Evolutionary conservation across 2,113 vertebrate species (phyloP).

Genomic region (Lipotes vexillifer): DNA sequence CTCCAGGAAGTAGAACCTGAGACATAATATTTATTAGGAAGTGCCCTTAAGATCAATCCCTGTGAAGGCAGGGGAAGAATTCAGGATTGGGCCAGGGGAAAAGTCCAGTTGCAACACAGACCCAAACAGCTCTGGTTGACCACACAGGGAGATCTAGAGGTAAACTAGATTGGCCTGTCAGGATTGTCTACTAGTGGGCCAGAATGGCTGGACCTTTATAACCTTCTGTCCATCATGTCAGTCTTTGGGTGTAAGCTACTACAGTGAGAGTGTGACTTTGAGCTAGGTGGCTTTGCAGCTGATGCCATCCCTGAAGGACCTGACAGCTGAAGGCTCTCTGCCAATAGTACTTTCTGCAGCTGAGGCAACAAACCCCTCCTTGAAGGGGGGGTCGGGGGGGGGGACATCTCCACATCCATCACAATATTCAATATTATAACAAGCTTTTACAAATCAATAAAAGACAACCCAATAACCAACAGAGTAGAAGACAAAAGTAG

Average conservation of each 20-base stretch:
- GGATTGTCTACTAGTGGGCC: neutral
- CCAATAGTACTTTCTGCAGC: too few relatives aligned
- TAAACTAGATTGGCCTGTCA: neutral
- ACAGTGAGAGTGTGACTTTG: neutral
- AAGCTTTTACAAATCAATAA: neutral
- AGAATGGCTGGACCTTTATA: neutral
- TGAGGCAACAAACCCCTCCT: neutral
- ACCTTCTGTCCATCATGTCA: neutral
- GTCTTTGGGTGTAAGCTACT: neutral
- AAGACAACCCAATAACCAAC: neutral
- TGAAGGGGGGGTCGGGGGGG: accelerated
- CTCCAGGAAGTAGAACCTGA: neutral
- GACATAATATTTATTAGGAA: neutral
- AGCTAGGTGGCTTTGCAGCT: neutral
- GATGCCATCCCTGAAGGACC: neutral
- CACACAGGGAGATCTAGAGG: neutral
- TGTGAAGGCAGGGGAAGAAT: neutral
- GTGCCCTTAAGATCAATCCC: neutral
- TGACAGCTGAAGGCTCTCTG: neutral
- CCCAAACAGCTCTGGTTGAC: neutral
- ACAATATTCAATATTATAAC: neutral
- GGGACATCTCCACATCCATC: neutral
- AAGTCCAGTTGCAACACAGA: neutral
- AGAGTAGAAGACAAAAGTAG: neutral
- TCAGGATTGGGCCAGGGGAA: neutral